phyloP scores from a whole-genome alignment of 1,140 invertebrate genomes.

The Drosophila bocki region DNA sequence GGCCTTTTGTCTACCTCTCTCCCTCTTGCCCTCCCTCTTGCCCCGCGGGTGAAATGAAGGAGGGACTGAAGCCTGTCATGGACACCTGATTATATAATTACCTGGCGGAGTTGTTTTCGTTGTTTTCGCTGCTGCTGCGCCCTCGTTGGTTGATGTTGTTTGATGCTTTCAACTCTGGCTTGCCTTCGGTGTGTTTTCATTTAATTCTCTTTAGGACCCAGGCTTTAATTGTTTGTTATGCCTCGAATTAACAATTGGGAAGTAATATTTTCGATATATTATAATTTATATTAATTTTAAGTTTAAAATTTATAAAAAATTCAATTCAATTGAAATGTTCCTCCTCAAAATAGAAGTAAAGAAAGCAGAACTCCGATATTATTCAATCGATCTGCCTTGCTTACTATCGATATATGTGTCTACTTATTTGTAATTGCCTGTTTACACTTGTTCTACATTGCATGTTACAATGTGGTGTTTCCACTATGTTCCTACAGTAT shows the following conservation, averaged over 20 bases:
- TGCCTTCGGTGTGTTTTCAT: constrained; percentile 30
- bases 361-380: too few relatives aligned
- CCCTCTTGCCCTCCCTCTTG: not conserved
- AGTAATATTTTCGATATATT: too few relatives aligned
- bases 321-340: too few relatives aligned
- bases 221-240: constrained; percentile 27
- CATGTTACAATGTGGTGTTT: too few relatives aligned
- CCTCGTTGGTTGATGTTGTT: constrained; percentile 27
- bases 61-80: constrained; percentile 50
- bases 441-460: too few relatives aligned
- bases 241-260: constrained; percentile 1
- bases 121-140: constrained; percentile 6
- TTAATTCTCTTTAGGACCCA: constrained; percentile 4
- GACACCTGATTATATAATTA: constrained; percentile 76
- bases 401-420: too few relatives aligned
- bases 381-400: too few relatives aligned
- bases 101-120: constrained; percentile 35
- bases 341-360: too few relatives aligned
- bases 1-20: constrained; percentile 43
- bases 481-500: too few relatives aligned
- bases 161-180: constrained; percentile 28
- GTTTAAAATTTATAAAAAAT: too few relatives aligned
- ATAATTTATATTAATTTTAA: too few relatives aligned
- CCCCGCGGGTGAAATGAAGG: not conserved
- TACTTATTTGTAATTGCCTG: too few relatives aligned